Evolutionary conservation across 1,140 invertebrate genomes (phyloP).

Genomic region (Antheraea mylitta): DNA sequence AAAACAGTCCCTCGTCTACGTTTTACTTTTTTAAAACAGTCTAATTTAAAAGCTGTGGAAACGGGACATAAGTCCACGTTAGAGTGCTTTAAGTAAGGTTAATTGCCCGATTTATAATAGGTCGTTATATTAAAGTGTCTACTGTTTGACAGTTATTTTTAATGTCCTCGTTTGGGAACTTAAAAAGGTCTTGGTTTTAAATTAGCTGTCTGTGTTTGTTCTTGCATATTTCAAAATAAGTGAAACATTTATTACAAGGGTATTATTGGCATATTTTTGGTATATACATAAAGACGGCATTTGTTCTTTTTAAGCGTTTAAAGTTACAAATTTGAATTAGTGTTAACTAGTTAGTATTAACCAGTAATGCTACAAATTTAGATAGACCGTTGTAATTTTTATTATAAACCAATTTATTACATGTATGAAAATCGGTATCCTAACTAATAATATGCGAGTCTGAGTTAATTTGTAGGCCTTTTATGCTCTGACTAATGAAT

Average conservation of each 20-base stretch:
- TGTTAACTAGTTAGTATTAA: too few relatives aligned
- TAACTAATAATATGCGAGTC: too few relatives aligned
- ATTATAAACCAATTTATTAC: too few relatives aligned
- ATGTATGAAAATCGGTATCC: too few relatives aligned
- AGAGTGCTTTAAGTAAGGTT: conserved; percentile 41
- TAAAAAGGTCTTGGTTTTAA: conserved; percentile 16
- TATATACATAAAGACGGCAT: neutral
- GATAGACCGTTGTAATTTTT: too few relatives aligned
- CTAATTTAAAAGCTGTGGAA: conserved; percentile 34
- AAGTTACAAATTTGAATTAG: too few relatives aligned
- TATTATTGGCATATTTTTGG: neutral
- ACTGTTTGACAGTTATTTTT: conserved; percentile 30
- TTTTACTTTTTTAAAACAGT: conserved; percentile 22
- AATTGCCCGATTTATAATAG: conserved; percentile 56
- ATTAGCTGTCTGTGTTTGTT: neutral
- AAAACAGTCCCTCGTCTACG: conserved; percentile 24
- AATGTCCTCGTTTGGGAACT: conserved; percentile 19
- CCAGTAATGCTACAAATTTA: too few relatives aligned
- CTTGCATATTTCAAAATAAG: neutral
- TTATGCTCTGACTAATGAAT: too few relatives aligned
- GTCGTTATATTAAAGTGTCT: conserved; percentile 27
- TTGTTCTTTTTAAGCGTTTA: neutral
- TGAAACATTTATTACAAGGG: neutral
- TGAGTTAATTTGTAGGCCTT: too few relatives aligned
- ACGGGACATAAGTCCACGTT: conserved; percentile 48